Percentiles rank a stretch among this genome's conserved stretches.
Evolutionary conservation across 2,888 invertebrate species (phyloP).

Genomic region (Tiliacea aurago): DNA sequence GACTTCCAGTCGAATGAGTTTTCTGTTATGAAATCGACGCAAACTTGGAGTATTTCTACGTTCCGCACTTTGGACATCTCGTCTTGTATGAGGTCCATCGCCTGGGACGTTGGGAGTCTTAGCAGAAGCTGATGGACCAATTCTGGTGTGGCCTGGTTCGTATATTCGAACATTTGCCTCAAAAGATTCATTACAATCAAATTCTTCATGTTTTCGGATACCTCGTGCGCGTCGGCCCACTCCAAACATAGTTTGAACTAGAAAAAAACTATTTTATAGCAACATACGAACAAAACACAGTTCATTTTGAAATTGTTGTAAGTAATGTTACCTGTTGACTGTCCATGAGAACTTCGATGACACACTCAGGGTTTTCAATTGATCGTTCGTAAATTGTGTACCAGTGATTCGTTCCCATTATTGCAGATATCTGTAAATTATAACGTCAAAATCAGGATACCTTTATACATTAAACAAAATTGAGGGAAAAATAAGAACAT

Average conservation of each 20-base stretch:
- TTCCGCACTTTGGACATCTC: constrained; percentile 92
- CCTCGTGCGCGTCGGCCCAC: constrained; percentile 92
- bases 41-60: constrained; percentile 91
- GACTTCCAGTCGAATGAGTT: constrained; percentile 86
- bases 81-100: constrained; percentile 91
- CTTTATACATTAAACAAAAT: background rate
- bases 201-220: constrained; percentile 90
- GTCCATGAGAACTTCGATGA: constrained; percentile 90
- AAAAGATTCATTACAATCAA: constrained; percentile 89
- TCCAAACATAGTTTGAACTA: constrained; percentile 92
- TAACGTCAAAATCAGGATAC: background rate
- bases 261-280: too few relatives aligned
- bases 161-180: constrained; percentile 90
- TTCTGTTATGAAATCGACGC: constrained; percentile 91
- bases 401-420: constrained; percentile 91
- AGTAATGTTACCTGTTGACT: constrained; percentile 85
- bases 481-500: background rate
- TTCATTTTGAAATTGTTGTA: too few relatives aligned
- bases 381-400: constrained; percentile 90
- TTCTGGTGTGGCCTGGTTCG: constrained; percentile 83
- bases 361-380: constrained; percentile 87
- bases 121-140: constrained; percentile 90
- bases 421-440: constrained; percentile 87
- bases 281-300: too few relatives aligned
- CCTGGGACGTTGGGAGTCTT: constrained; percentile 90